Conservation (phyloP, 2,888 invertebrate species). For the Orthosia gracilis region DNA sequence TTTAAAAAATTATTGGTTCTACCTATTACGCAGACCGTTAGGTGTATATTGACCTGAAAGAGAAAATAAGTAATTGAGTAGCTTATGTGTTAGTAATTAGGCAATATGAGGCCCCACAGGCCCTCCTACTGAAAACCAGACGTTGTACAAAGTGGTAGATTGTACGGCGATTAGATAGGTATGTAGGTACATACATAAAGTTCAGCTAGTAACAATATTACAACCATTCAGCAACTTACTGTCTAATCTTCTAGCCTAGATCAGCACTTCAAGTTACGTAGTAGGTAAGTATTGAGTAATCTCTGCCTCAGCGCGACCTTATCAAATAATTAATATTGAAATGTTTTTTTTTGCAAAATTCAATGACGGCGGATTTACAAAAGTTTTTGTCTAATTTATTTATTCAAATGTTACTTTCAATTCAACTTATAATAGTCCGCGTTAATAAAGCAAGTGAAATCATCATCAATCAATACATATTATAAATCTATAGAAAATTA, state of each 20-base stretch:
- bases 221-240: slow-evolving; percentile 19
- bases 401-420: neutral
- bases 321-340: slow-evolving; percentile 23
- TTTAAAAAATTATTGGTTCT: neutral
- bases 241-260: slow-evolving; percentile 14
- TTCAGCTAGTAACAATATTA: slow-evolving; percentile 10
- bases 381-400: neutral
- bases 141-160: neutral
- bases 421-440: neutral
- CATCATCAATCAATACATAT: too few species aligned
- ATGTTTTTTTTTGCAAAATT: slow-evolving; percentile 5
- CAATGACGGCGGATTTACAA: slow-evolving; percentile 6
- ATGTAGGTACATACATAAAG: neutral
- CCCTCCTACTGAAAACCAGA: neutral
- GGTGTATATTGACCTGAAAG: slow-evolving; percentile 48
- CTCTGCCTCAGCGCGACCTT: slow-evolving; percentile 20
- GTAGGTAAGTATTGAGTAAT: slow-evolving; percentile 23
- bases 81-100: too few species aligned
- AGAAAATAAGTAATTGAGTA: slow-evolving; percentile 13
- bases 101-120: neutral
- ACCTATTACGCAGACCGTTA: slow-evolving; percentile 28
- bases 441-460: neutral
- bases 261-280: slow-evolving; percentile 14
- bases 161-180: neutral
- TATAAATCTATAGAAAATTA: too few species aligned